Evolutionary conservation across 2,888 invertebrate species (phyloP), one percentile per base, ranked within the genome.

Genomic region (Andrena marginata): DNA sequence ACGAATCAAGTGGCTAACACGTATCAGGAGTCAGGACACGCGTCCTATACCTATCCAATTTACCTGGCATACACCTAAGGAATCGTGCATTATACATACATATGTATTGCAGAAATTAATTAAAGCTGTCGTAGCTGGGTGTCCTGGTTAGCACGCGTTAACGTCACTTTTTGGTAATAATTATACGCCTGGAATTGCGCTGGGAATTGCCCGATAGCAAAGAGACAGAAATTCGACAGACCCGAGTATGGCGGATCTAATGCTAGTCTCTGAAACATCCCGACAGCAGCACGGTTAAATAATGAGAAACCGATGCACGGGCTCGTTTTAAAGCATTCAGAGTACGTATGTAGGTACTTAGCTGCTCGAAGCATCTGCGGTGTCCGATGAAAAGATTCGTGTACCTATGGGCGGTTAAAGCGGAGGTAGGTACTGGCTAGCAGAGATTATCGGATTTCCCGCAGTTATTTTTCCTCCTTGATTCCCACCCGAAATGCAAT

Each of bases 61-160:
- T 71, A 72, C 72, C 64, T 48, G 63, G 35, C 65, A 26, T 51
- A 65, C 20, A 70, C 81, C 82, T 60, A 29, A 48, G 68, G 82
- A 74, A 75, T 67, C 62, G 13, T 33, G 23, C 54, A 63, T 65
- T 35, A 71, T 78, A 74, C 74, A 68, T 78, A 74, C 74, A 78
- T 78, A n/a, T n/a, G n/a, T n/a, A 75, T 78, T 82, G 75, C 84
- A 82, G 69, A 76, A 82, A 74, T 82, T 78, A 84, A 84, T 84
- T 82, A 82, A 79, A 82, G 75, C 75, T 72, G 75, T 33, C 79
- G 70, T 71, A 51, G 35, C 71, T 59, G 48, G 0, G 65, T 54
- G 54, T 26, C 74, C 56, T 54, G 69, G 64, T 69, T 76, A 42
- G 20, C 16, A 68, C 49, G 63, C 62, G 65, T 76, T 65, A 72